Conservation (phyloP, 2,797 vertebrate species). For the Choloepus didactylus region DNA sequence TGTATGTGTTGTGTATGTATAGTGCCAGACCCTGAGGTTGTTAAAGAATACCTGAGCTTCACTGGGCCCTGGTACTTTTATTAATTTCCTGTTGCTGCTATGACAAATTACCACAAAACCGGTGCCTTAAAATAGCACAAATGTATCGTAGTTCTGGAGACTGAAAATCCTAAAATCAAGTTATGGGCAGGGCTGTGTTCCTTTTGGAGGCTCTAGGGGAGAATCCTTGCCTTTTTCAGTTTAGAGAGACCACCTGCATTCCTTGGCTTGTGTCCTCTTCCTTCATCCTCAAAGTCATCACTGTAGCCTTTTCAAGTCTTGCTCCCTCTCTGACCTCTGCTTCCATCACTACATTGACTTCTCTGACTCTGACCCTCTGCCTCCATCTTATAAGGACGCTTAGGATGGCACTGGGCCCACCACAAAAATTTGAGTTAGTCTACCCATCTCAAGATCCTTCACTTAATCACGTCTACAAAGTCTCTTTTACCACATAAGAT, state of each 20-base stretch:
- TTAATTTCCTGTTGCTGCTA: background rate
- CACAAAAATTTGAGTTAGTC: too few relatives aligned
- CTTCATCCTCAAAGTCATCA: background rate
- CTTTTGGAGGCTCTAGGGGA: background rate
- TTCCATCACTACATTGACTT: too few relatives aligned
- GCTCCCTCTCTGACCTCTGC: too few relatives aligned
- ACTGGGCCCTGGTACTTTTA: background rate
- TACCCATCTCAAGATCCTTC: too few relatives aligned
- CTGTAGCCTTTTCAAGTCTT: background rate
- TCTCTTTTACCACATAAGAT: too few relatives aligned
- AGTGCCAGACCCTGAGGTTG: background rate
- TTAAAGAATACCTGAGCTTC: background rate
- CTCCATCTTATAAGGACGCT: too few relatives aligned
- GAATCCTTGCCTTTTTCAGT: background rate
- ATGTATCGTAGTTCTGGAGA: background rate
- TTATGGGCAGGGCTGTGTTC: background rate
- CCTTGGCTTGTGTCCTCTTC: background rate
- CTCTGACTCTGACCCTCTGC: too few relatives aligned
- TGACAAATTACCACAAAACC: background rate
- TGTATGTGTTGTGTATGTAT: too few relatives aligned
- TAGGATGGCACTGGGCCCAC: too few relatives aligned
- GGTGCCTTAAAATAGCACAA: background rate
- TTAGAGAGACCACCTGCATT: background rate
- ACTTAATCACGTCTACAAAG: too few relatives aligned
- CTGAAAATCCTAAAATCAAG: background rate